These are phyloP conservation scores for Synchiropus splendidus DNA, from an alignment of 2,113 vertebrate genomes.

Conservation along the genomic window DNA sequence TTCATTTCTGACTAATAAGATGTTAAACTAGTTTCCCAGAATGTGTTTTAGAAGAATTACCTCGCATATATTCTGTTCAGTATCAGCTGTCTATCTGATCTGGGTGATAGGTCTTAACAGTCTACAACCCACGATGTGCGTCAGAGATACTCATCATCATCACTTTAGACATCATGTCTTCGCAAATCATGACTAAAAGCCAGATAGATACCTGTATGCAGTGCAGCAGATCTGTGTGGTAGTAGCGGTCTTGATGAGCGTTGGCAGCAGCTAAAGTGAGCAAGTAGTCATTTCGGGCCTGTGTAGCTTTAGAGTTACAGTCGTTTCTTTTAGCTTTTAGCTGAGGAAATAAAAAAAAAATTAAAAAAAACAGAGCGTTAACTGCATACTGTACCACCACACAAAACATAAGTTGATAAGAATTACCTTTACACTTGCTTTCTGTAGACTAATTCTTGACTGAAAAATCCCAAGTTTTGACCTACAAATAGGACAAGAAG, in stretches of 20 bases:
- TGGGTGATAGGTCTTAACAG: no score
- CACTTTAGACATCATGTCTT: no score
- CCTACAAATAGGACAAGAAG: conserved; percentile 60
- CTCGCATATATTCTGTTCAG: no score
- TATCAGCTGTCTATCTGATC: no score
- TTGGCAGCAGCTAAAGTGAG: conserved; percentile 94
- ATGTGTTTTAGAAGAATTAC: conserved; percentile 14
- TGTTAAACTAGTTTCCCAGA: not conserved
- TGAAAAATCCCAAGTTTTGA: conserved; percentile 98
- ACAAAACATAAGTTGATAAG: no score
- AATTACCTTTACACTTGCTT: conserved; percentile 98
- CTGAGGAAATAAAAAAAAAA: conserved; percentile 51
- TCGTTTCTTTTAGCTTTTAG: conserved; percentile 94
- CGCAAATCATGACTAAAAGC: no score
- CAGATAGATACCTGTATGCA: conserved; percentile 71
- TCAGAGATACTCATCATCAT: no score
- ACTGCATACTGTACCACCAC: not conserved
- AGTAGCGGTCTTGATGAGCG: conserved; percentile 95
- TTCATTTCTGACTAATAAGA: no score
- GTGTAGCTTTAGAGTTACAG: conserved; percentile 93
- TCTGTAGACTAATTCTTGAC: conserved; percentile 98
- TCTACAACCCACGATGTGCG: no score
- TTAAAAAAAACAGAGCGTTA: not conserved
- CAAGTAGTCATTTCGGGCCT: conserved; percentile 94
- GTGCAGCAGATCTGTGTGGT: conserved; percentile 86